Evolutionary conservation across 2,888 invertebrate genomes (phyloP), one percentile per base, ranked within the genome.

Genomic region (Vannuccia rotundouncinata): DNA sequence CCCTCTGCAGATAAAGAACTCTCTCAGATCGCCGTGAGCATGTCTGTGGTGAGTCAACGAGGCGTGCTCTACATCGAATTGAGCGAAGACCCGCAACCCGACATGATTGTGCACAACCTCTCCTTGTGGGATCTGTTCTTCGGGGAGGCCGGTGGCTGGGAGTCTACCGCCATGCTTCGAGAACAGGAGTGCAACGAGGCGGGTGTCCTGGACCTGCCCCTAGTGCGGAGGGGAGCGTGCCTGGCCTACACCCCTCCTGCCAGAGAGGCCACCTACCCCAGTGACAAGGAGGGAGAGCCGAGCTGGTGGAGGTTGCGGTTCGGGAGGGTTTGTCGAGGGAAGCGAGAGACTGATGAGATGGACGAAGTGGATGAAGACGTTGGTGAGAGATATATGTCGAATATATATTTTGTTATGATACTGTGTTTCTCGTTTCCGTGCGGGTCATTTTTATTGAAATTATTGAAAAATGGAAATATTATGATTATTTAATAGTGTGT

Each of bases 341-440:
- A 66, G 22, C 66, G 66, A 22, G 66, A 66, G 66, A 66, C 66
- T 5, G 66, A 66, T 66, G 66, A 66, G 22, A 66, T 66, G 66
- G 66, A 66, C 25, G 22, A 66, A 66, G 66, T 66, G 66, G 66
- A 66, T 66, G 66, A 66, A 22, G 66, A 66, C 25, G 17, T 22
- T 5, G 66, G 66, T 66, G 22, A 5, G 66, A n/a, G n/a, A n/a
- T n/a, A n/a, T n/a, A n/a, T n/a, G n/a, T n/a, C n/a, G n/a, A n/a
- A n/a, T n/a, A n/a, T n/a, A n/a, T n/a, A n/a, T n/a, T n/a, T n/a
- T n/a, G n/a, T n/a, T n/a, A n/a, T n/a, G n/a, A n/a, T n/a, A n/a
- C n/a, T n/a, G n/a, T n/a, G n/a, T n/a, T n/a, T n/a, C n/a, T n/a
- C n/a, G n/a, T n/a, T n/a, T n/a, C n/a, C n/a, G n/a, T n/a, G n/a